A percentile compares a stretch with the other conserved stretches of the same genome.
phyloP scores from a whole-genome alignment of 2,113 vertebrate genomes.

The Paradoxurus hermaphroditus region DNA sequence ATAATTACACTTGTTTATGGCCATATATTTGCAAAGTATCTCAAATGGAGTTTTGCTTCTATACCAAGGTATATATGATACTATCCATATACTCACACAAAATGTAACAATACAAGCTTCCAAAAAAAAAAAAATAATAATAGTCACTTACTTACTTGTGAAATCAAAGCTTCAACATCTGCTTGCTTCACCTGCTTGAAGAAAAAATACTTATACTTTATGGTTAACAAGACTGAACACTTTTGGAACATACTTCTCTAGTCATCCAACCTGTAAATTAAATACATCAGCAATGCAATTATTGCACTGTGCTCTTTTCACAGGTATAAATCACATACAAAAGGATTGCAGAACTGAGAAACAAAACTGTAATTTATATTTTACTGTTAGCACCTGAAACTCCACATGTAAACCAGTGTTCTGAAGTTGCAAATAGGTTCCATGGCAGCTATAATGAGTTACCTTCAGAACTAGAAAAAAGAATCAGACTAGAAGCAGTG shows the following conservation, averaged over 20 bases:
- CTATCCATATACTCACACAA: background rate
- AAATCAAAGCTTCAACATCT: slow-evolving; percentile 54
- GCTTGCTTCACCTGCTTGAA: slow-evolving; percentile 40
- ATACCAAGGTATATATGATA: background rate
- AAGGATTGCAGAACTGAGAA: background rate
- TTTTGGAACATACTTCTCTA: slow-evolving; percentile 52
- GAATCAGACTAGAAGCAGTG: background rate
- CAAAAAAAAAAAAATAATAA: background rate
- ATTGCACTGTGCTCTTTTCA: slow-evolving; percentile 12
- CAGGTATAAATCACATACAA: slow-evolving; percentile 24
- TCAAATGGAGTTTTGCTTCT: background rate
- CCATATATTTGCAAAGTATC: background rate
- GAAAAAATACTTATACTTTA: slow-evolving; percentile 38
- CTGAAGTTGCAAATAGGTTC: background rate
- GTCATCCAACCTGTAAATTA: slow-evolving; percentile 65
- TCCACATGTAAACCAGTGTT: background rate
- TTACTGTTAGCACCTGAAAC: slow-evolving; percentile 1
- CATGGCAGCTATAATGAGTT: background rate
- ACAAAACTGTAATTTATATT: background rate
- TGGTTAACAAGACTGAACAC: slow-evolving; percentile 58
- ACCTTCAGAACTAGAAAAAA: background rate
- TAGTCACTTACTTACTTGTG: background rate
- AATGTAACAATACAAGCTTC: background rate
- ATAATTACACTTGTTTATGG: background rate
- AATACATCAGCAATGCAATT: slow-evolving; percentile 50